Evolutionary conservation across 2,113 vertebrate genomes (phyloP).

Genomic region (Osmerus mordax): DNA sequence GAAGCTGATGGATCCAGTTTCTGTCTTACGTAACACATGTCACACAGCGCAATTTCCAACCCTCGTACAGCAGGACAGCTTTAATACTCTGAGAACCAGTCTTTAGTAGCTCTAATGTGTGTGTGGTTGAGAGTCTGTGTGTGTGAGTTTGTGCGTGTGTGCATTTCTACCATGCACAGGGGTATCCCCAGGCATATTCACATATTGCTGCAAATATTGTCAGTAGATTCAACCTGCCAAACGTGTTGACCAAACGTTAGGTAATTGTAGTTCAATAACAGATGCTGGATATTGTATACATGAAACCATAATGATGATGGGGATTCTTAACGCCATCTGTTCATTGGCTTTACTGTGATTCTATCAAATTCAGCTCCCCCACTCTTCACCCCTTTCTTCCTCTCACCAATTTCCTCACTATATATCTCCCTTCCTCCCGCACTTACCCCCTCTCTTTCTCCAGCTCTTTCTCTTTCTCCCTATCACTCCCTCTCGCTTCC

Average conservation of each 20-base stretch:
- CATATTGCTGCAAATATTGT: conserved; percentile 43
- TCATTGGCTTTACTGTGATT: neutral
- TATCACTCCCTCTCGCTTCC: no score
- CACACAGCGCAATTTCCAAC: conserved; percentile 13
- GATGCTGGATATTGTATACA: conserved; percentile 37
- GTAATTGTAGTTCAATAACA: conserved; percentile 24
- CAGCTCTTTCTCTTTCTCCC: no score
- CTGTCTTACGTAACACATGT: neutral
- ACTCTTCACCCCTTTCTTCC: neutral
- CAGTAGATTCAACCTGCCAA: conserved; percentile 25
- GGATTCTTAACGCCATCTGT: conserved; percentile 25
- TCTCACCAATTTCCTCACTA: no score
- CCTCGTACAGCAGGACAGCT: neutral
- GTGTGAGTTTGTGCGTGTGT: conserved; percentile 1
- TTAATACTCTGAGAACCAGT: neutral
- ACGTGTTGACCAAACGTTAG: conserved; percentile 14
- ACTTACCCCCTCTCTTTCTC: no score
- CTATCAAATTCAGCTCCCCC: neutral
- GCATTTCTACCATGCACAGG: neutral
- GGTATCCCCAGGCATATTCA: conserved; percentile 19
- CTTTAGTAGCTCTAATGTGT: neutral
- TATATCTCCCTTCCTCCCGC: no score
- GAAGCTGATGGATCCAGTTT: no score
- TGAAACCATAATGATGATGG: conserved; percentile 24
- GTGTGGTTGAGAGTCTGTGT: conserved; percentile 1